These are phyloP conservation scores for Abrostola tripartita DNA, from an alignment of 2,888 invertebrate genomes.

Conservation along the genomic window DNA sequence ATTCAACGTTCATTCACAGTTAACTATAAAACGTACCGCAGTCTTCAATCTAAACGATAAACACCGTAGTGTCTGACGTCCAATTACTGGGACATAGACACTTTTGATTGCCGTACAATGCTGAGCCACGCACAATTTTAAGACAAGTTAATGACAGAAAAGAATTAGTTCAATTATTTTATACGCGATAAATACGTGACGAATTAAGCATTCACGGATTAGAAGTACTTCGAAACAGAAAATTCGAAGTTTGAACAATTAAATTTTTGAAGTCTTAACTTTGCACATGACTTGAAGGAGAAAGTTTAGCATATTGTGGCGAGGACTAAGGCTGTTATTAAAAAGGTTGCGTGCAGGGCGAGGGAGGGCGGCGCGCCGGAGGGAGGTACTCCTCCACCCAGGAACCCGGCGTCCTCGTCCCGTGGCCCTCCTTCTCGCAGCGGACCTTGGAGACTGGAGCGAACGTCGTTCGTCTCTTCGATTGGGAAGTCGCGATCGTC, in stretches of 20 bases:
- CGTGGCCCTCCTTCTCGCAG: slow-evolving; percentile 89
- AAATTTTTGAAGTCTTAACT: slow-evolving; percentile 60
- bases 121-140: slow-evolving; percentile 56
- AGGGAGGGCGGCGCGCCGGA: slow-evolving; percentile 62
- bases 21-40: slow-evolving; percentile 41
- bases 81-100: slow-evolving; percentile 50
- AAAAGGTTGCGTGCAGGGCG: slow-evolving; percentile 71
- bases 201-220: slow-evolving; percentile 16
- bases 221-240: neutral
- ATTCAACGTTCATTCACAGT: slow-evolving; percentile 43
- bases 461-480: slow-evolving; percentile 86
- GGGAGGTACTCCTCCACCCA: slow-evolving; percentile 76
- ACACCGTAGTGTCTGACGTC: slow-evolving; percentile 44
- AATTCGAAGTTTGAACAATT: neutral
- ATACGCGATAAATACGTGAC: slow-evolving; percentile 35
- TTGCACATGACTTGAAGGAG: slow-evolving; percentile 70
- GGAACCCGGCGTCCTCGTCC: slow-evolving; percentile 81
- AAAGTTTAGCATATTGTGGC: slow-evolving; percentile 77
- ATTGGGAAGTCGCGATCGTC: slow-evolving; percentile 77
- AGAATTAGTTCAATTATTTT: slow-evolving; percentile 41
- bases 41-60: slow-evolving; percentile 51
- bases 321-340: slow-evolving; percentile 77
- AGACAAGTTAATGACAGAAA: slow-evolving; percentile 33
- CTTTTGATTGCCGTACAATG: slow-evolving; percentile 42
- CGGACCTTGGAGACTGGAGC: slow-evolving; percentile 90